Evolutionary conservation across 2,113 vertebrate species (phyloP).

Genomic region (Sinosuthora webbiana): DNA sequence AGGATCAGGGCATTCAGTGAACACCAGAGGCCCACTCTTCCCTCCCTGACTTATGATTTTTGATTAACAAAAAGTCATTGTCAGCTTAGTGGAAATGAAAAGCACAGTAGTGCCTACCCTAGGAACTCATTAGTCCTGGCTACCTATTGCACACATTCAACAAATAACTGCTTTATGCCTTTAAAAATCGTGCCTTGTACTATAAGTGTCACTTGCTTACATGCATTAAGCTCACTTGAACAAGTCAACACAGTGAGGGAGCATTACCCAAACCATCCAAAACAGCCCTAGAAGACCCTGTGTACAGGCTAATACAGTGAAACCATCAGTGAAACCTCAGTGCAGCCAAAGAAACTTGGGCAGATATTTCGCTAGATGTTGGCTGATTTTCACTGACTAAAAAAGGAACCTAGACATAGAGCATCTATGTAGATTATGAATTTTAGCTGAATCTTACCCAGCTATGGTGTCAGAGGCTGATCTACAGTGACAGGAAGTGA

Average conservation of each 20-base stretch:
- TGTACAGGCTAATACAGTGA: background rate
- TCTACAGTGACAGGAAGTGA: background rate
- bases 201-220: background rate
- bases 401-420: background rate
- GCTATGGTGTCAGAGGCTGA: background rate
- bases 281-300: background rate
- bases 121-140: background rate
- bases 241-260: background rate
- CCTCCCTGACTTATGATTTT: background rate
- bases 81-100: background rate
- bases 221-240: background rate
- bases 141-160: background rate
- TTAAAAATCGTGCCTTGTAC: background rate
- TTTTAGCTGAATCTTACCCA: background rate
- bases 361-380: background rate
- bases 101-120: background rate
- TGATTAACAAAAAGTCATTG: background rate
- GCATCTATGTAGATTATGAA: background rate
- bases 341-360: background rate
- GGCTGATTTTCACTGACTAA: background rate
- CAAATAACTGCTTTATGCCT: background rate
- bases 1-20: background rate
- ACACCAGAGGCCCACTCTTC: background rate
- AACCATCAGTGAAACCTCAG: background rate
- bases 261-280: background rate